Evolutionary conservation across 2,888 invertebrate species (phyloP), one percentile per base, ranked within the genome.

Genomic region (Elmis aenea): DNA sequence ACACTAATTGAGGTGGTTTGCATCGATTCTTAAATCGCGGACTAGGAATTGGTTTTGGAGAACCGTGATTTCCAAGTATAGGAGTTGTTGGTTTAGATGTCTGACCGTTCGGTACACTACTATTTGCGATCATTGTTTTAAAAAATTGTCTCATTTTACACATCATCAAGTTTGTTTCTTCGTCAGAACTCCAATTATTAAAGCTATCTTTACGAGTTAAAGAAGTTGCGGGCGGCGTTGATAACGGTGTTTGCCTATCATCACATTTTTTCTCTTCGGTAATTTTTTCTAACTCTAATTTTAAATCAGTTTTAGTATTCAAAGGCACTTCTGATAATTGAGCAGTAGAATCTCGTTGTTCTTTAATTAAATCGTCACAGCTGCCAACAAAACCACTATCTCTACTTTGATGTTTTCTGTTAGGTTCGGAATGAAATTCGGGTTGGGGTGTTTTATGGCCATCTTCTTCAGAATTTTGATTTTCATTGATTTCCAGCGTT

Each of bases 81-180:
- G 69, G 71, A 2, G 70, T 71, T 2, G 72, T 70, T 1, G 76
- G 75, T 48, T 76, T 76, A 1, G 75, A 73, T 13, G 71, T 69
- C 27, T 71, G 61, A 5, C 61, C 59, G 36, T 66, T 69, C 3
- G 58, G 54, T 41, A 64, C 61, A 42, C 64, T 60, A 24, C 73
- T 70, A 36, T 70, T 74, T 18, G 85, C 85, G n/a, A 91, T 81
- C 76, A 92, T 84, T 30, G 88, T 89, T 67, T 90, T 91, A 66
- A 92, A 90, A 66, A 92, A 90, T 55, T 89, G 88, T 2, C 90
- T 74, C 88, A 92, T 89, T 71, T 90, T 91, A 20, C 85, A 87
- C 91, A 92, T 92, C 91, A 92, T 92, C 25, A 91, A 69, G 65
- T 92, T 92, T 2, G 91, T 92, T 69, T 92, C 92, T 62, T 92